Evolutionary conservation across 2,113 vertebrate genomes (phyloP), one percentile per base, ranked within the genome.

Genomic region (Elaphurus davidianus): DNA sequence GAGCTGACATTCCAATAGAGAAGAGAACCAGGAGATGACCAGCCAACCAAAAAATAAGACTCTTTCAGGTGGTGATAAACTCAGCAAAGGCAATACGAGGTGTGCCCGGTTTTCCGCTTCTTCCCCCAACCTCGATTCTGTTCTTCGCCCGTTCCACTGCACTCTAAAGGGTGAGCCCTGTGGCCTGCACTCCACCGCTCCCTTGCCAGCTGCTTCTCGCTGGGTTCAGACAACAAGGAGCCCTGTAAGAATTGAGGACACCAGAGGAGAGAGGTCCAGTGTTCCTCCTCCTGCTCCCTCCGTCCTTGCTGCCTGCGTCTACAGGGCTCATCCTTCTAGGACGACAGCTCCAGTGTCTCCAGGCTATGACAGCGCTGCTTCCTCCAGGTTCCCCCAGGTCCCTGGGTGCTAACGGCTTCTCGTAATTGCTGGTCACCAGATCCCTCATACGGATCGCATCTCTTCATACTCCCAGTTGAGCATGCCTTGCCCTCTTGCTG

Each of bases 141-240:
- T 23, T 40, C 81, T 40, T 12, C 0, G 1, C 1, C 19, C 2
- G 5, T 4, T 25, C 1, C 2, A 47, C 82, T 47, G 40, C 12
- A 28, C 57, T 36, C 57, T 21, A 8, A 15, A 25, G 33, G 14
- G 6, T 7, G 23, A 54, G 33, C 64, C 50, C 67, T 19, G 16
- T 45, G 74, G 54, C 5, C 16, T 25, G 74, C 28, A 21, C 0
- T 55, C 50, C 57, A 6, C 25, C 47, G 9, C 14, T 81, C 27
- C 78, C 59, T 10, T 7, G 4, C 23, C 0, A 0, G 36, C 30
- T 0, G 6, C 19, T 90, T 81, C 90, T 40, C 6, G 3, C 17
- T 33, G 33, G 40, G 71, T 43, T 50, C 57, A 33, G 33, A 67
- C 40, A 43, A 28, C 13, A 7, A 25, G 59, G 88, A 33, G 10